phyloP scores from a whole-genome alignment of 2,113 vertebrate species.

The Burhinus bistriatus region DNA sequence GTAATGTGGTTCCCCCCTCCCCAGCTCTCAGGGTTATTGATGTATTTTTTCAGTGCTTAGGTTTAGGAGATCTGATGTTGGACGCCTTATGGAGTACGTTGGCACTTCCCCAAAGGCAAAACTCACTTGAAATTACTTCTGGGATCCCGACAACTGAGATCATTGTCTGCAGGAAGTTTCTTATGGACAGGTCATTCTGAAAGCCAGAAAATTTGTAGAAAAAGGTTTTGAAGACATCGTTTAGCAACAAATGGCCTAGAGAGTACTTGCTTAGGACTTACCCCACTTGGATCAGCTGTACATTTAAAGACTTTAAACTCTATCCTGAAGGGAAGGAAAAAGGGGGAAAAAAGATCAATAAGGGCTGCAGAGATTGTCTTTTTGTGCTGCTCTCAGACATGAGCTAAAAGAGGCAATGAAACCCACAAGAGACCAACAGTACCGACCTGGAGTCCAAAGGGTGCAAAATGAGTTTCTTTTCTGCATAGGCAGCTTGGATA shows the following conservation, averaged over 20 bases:
- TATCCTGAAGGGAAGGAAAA: constrained; percentile 1
- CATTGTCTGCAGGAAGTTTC: constrained; percentile 69
- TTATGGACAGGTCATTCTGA: constrained; percentile 34
- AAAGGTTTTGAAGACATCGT: background rate
- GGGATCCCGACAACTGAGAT: constrained; percentile 75
- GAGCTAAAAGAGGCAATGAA: background rate
- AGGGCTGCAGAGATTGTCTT: background rate
- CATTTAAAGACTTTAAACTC: constrained; percentile 39
- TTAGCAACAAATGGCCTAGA: background rate
- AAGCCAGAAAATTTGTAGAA: background rate
- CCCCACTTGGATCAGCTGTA: constrained; percentile 13
- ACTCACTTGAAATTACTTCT: constrained; percentile 80
- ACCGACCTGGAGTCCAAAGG: constrained; percentile 63
- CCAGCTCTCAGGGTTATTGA: background rate
- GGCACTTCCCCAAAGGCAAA: background rate
- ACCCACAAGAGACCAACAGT: background rate
- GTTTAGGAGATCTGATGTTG: background rate
- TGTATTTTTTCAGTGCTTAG: background rate
- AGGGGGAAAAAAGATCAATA: background rate
- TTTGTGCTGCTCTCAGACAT: background rate
- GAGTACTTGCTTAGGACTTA: background rate
- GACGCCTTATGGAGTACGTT: accelerated
- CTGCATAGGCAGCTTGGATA: constrained; percentile 73
- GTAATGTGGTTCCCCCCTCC: accelerated
- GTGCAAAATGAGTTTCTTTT: constrained; percentile 76